A percentile compares a stretch with the other conserved stretches of the same genome.
Conservation (phyloP, 1,140 invertebrate genomes). For the Neodiprion virginianus region DNA sequence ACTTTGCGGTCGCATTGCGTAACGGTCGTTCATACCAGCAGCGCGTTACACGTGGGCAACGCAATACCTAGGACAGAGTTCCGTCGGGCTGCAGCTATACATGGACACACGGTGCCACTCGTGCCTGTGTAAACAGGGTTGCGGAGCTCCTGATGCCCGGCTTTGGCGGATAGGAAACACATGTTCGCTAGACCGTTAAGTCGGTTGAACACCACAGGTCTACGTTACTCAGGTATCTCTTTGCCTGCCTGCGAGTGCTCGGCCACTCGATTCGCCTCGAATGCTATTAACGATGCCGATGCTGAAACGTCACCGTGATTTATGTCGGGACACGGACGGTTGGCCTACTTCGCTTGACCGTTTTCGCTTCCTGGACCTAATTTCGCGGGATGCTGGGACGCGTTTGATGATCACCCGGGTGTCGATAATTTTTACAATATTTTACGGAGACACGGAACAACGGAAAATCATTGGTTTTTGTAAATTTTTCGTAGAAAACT, state of each 20-base stretch:
- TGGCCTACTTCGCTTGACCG: too few species aligned
- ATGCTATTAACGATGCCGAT: constrained; percentile 1
- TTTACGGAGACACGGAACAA: too few species aligned
- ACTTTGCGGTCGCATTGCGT: not conserved
- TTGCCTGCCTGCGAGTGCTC: not conserved
- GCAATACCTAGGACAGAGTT: not conserved
- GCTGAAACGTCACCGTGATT: not conserved
- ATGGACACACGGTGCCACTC: not conserved
- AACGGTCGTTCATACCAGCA: not conserved
- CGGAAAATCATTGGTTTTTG: too few species aligned
- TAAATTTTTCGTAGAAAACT: too few species aligned
- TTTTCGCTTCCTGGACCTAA: too few species aligned
- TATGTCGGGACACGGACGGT: not conserved
- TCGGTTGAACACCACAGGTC: not conserved
- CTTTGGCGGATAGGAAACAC: not conserved
- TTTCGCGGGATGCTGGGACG: too few species aligned
- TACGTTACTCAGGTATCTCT: not conserved
- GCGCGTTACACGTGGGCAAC: constrained; percentile 1
- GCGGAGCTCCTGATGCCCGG: not conserved
- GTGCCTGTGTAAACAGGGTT: not conserved
- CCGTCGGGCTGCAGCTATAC: not conserved
- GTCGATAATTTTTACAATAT: too few species aligned
- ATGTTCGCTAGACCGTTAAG: not conserved
- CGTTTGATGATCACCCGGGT: too few species aligned
- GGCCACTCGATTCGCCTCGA: not conserved